Conservation (phyloP, 2,797 vertebrate genomes). For the Gymnoscopelus microlampas region DNA sequence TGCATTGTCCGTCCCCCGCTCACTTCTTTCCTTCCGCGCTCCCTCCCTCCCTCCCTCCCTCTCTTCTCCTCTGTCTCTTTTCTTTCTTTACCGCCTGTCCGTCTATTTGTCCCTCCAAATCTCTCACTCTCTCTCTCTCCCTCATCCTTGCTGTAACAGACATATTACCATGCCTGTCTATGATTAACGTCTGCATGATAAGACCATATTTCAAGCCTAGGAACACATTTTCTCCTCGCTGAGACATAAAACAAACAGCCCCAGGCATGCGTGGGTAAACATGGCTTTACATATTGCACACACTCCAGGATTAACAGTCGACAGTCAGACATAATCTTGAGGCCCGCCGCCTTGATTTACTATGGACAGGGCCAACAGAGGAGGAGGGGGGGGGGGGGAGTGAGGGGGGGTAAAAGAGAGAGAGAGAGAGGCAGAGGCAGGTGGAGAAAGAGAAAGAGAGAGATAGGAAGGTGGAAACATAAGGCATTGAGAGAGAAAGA, state of each 20-base stretch:
- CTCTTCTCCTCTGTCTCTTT: no score
- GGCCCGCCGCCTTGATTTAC: conserved; percentile 5
- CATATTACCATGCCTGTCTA: not conserved
- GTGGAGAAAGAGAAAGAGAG: not conserved
- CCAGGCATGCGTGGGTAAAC: conserved; percentile 8
- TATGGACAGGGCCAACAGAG: not conserved
- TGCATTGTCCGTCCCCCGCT: no score
- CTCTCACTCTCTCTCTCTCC: not conserved
- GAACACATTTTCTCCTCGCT: conserved; percentile 5
- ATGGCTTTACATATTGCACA: conserved; percentile 18
- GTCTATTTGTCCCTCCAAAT: no score
- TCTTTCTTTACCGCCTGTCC: no score
- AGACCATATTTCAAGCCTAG: conserved; percentile 3
- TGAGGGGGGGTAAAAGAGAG: not conserved
- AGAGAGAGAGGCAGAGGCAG: not conserved
- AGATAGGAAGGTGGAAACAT: not conserved
- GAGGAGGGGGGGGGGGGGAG: not conserved
- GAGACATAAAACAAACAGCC: conserved; percentile 7
- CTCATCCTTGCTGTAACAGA: conserved; percentile 3
- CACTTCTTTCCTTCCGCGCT: no score
- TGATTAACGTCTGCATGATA: conserved; percentile 1
- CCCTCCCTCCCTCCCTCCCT: no score
- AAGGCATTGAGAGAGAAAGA: not conserved
- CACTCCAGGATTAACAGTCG: conserved; percentile 13
- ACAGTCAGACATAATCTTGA: conserved; percentile 11